Base-by-base conservation (phyloP, 2,797 vertebrate species). In the Odontamblyopus rebecca region DNA sequence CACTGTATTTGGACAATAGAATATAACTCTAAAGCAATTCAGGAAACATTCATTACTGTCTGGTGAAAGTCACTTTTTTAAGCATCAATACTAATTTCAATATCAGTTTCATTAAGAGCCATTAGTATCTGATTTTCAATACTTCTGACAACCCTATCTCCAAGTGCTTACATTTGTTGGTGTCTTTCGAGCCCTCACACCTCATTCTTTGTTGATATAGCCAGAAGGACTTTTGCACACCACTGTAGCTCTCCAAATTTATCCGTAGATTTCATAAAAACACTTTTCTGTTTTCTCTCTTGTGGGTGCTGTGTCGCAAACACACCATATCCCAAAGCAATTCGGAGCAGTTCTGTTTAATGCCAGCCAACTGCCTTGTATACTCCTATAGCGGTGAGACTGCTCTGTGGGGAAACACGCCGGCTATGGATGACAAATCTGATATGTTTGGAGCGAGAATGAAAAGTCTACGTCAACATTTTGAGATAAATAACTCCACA, bases 341-440 rank as follows among this genome's bases (percentile, higher is more conserved):
- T 72, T 67, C 59, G n/a, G 72, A 68, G 68, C 76, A 72, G 56
- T 61, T 77, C 69, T 70, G 76, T 83, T 76, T 80, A 83, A 80
- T 75, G 80, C 67, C 44, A 81, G 73, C 72, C 75, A 84, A 83
- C 84, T 82, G 78, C 81, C 81, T 61, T 44, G 5, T 74, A 67
- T 29, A 9, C 66, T 81, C 81, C 68, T 78, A 73, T 23, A 70
- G 84, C 79, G 73, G 67, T 71, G 80, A 74, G 77, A 78, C 83
- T 63, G 6, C 78, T 73, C 69, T 63, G 76, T 54, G 65, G 35
- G 12, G 15, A 65, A 60, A 70, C n/a, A 54, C 30, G 12, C n/a
- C 53, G n/a, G 32, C 26, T 30, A 50, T 11, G 7, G 72, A 30
- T 56, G 61, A 62, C 54, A 13, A 60, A 26, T 30, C 35, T 38